phyloP scores from a whole-genome alignment of 2,797 vertebrate genomes.

The Neosalanx taihuensis region DNA sequence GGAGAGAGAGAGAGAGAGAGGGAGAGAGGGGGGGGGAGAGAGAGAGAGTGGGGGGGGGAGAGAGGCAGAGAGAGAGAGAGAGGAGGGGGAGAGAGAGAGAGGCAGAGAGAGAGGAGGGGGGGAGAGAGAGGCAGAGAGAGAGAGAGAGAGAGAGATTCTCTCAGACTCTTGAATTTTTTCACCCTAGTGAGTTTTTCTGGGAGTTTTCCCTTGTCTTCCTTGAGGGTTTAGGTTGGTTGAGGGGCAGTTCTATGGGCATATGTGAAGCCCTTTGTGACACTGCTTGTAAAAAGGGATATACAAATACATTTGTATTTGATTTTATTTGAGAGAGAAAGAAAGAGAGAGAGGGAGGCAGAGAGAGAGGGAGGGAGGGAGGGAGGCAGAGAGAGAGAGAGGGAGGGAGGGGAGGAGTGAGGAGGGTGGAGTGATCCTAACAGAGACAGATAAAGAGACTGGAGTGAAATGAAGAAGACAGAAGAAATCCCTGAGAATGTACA shows the following conservation, averaged over 20 bases:
- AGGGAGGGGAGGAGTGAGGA: not conserved
- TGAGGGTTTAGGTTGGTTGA: no score
- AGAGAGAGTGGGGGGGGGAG: not conserved
- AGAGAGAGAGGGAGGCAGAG: constrained; percentile 2
- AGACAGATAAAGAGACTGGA: not conserved
- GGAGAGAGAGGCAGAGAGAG: not conserved
- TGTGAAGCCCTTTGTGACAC: no score
- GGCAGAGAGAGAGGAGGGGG: not conserved
- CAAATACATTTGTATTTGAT: no score
- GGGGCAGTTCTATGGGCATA: no score
- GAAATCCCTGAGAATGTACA: constrained; percentile 48
- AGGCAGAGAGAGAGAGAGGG: constrained; percentile 4
- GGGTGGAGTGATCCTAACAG: not conserved
- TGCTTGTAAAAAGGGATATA: no score
- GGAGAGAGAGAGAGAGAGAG: not conserved
- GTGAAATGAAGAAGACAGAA: constrained; percentile 34
- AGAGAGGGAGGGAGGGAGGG: constrained; percentile 3
- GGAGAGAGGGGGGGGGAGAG: not conserved
- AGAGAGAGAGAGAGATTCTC: no score
- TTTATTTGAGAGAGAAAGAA: no score
- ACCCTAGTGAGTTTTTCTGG: no score
- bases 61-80: not conserved
- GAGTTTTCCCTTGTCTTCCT: no score
- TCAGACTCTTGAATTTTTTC: no score
- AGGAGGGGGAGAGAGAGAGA: constrained; percentile 9